Evolutionary conservation across 2,797 vertebrate genomes (phyloP).

Genomic region (Gymnothorax javanicus): DNA sequence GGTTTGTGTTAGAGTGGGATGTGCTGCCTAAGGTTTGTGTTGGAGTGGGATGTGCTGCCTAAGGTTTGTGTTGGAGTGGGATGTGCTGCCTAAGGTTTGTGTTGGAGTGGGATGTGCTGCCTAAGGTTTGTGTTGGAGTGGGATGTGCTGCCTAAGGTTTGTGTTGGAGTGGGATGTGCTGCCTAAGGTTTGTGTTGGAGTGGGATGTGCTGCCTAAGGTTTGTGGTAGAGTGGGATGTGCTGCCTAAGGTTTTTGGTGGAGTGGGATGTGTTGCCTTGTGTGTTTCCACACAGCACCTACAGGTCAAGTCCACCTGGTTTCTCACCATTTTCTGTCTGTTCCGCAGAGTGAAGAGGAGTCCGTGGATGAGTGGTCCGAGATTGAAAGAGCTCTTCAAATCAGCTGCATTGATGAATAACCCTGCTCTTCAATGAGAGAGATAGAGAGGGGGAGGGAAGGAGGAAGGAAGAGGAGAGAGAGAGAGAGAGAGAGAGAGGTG

Average conservation of each 20-base stretch:
- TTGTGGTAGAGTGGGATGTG: neutral
- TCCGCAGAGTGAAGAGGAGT: neutral
- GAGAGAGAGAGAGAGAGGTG: slow-evolving; percentile 9
- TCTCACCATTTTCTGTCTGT: neutral
- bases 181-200: too few relatives aligned
- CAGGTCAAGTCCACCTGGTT: neutral
- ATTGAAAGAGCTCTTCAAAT: neutral
- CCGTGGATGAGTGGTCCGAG: neutral
- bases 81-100: neutral
- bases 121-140: too few relatives aligned
- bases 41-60: neutral
- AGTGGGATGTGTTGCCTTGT: neutral
- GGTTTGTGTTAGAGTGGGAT: neutral
- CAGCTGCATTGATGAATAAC: neutral
- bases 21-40: neutral
- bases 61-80: too few relatives aligned
- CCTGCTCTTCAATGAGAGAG: slow-evolving; percentile 44
- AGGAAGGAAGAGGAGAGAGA: slow-evolving; percentile 40
- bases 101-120: neutral
- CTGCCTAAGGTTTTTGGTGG: too few relatives aligned
- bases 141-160: neutral
- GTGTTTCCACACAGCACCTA: neutral
- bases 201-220: neutral
- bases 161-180: neutral
- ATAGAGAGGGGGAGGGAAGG: slow-evolving; percentile 22